These are phyloP conservation scores for Eretmocerus hayati DNA, from an alignment of 2,888 invertebrate genomes.

Conservation along the genomic window DNA sequence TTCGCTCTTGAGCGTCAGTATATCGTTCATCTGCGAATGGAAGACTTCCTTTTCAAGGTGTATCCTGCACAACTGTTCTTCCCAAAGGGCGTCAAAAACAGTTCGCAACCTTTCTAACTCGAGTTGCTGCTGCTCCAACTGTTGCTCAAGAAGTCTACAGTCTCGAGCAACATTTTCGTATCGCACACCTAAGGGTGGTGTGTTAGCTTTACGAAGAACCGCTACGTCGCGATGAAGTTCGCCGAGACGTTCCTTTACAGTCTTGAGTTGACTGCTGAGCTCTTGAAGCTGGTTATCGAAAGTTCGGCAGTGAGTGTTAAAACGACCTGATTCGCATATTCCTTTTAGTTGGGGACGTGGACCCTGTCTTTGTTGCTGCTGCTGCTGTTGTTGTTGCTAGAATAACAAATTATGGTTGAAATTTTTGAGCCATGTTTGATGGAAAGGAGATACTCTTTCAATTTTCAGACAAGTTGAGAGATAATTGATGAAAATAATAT, in stretches of 20 bases:
- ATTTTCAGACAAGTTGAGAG: no score
- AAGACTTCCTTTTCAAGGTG: conserved; percentile 65
- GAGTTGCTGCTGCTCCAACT: conserved; percentile 55
- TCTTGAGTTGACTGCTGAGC: conserved; percentile 55
- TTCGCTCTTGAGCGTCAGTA: conserved; percentile 58
- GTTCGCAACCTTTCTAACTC: conserved; percentile 56
- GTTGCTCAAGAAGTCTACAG: conserved; percentile 56
- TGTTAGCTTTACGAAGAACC: conserved; percentile 53
- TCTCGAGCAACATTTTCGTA: conserved; percentile 54
- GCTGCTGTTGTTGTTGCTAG: neutral
- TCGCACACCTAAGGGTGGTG: conserved; percentile 46
- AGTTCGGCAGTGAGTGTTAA: conserved; percentile 57
- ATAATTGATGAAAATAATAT: no score
- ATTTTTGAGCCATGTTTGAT: no score
- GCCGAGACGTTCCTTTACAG: conserved; percentile 58
- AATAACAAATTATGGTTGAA: no score
- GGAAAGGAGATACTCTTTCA: no score
- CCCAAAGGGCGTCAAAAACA: conserved; percentile 62
- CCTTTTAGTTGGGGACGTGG: conserved; percentile 21
- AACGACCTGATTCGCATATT: conserved; percentile 52
- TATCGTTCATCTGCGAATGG: conserved; percentile 59
- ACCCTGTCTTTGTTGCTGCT: neutral
- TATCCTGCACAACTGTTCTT: conserved; percentile 64
- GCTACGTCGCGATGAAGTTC: conserved; percentile 66
- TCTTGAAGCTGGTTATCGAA: conserved; percentile 56